Base-by-base conservation (phyloP, 2,113 vertebrate species). In the Lichenostomus cassidix region DNA sequence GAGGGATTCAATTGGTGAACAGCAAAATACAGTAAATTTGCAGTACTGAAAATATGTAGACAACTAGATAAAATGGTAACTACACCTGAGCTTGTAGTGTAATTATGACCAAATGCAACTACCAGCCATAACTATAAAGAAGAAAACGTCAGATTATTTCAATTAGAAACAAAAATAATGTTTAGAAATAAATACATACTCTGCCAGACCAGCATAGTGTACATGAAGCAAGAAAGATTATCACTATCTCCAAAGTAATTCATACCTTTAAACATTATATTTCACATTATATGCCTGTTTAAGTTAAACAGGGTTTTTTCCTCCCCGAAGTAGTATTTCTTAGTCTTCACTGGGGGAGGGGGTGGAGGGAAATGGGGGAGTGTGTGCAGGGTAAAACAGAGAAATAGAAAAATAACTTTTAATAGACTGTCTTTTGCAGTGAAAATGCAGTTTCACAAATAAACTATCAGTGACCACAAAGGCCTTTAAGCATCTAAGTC, bases 1-100 rank as follows among this genome's bases (percentile, higher is more conserved):
- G 96, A 98, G 77, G 19, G 94, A 98, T 97, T 92, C 98, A 95
- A 95, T 87, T 95, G 92, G 70, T 77, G 95, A 96, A 60, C 44
- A 97, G 89, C 93, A 91, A 97, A 97, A 96, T 75, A 94, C 4
- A 95, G 78, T 59, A 97, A 97, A 96, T 49, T 74, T 71, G 92
- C 90, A 87, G 77, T 73, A 90, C 27, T 59, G 37, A 79, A 90
- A 87, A 63, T 28, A 4, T 10, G 27, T 56, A 83, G 0, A 1
- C 14, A 69, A 62, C 22, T 62, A 82, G 52, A 85, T 65, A 83
- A 85, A 46, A 41, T 33, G 9, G 7, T 65, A 91, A 69, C 9
- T 49, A 82, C 18, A 92, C 4, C 15, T 44, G 25, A 83, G 12
- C 62, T 68, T 77, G 37, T 75, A 65, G 4, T 49, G 28, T 24